Percentiles rank a stretch among this genome's conserved stretches.
Evolutionary conservation across 2,113 vertebrate genomes (phyloP).

Genomic region (Beaufortia kweichowensis): DNA sequence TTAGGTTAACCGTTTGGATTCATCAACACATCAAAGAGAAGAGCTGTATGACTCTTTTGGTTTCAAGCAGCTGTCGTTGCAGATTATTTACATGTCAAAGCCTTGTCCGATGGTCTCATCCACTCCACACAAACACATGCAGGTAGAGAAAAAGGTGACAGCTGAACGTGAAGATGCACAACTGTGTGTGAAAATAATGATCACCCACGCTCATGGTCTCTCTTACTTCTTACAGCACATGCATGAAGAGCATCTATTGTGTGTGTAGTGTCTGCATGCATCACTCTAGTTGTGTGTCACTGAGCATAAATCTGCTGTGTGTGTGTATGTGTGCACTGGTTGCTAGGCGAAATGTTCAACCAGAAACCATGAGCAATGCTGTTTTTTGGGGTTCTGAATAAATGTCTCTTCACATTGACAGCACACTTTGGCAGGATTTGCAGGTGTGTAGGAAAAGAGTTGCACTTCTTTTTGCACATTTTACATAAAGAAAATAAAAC

Average conservation of each 20-base stretch:
- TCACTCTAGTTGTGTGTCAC: neutral
- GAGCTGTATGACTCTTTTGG: neutral
- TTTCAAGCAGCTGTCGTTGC: conserved; percentile 43
- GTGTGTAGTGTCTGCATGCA: neutral
- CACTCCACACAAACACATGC: conserved; percentile 14
- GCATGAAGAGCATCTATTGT: conserved; percentile 8
- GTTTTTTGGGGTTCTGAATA: neutral
- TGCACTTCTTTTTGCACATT: neutral
- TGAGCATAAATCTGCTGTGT: neutral
- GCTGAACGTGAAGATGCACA: neutral
- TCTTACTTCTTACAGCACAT: conserved; percentile 5
- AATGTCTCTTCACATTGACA: no score
- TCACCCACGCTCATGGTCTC: neutral
- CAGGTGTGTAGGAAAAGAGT: no score
- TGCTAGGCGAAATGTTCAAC: neutral
- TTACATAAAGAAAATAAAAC: no score
- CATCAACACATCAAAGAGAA: conserved; percentile 40
- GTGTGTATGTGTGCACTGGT: neutral
- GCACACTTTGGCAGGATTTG: no score
- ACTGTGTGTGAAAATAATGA: conserved; percentile 15
- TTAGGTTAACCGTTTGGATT: conserved; percentile 11
- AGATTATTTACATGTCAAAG: conserved; percentile 59
- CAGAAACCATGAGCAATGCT: neutral
- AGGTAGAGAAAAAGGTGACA: conserved; percentile 10
- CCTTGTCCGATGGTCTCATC: conserved; percentile 7